phyloP scores from a whole-genome alignment of 2,797 vertebrate species.

The Liparis tanakae region DNA sequence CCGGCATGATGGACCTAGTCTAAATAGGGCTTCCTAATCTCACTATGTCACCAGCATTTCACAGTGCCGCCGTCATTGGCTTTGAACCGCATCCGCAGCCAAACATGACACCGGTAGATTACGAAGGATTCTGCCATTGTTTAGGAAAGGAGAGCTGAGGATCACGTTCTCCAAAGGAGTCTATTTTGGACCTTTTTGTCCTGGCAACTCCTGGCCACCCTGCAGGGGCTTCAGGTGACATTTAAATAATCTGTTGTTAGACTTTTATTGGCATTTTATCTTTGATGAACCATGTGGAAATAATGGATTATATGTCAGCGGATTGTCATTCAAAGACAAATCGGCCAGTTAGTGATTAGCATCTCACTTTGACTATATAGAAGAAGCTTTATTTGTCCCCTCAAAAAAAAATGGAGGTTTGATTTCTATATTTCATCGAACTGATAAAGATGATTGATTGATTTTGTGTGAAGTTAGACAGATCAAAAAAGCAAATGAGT shows the following conservation, averaged over 20 bases:
- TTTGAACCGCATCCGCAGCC: constrained; percentile 50
- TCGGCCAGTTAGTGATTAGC: constrained; percentile 54
- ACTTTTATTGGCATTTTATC: constrained; percentile 12
- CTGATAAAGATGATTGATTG: background rate
- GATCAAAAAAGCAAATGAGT: background rate
- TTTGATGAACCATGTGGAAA: constrained; percentile 12
- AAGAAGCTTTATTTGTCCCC: constrained; percentile 51
- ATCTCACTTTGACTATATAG: constrained; percentile 31
- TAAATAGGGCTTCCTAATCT: constrained; percentile 75
- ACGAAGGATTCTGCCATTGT: constrained; percentile 67
- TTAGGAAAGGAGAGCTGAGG: constrained; percentile 40
- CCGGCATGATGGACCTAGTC: constrained; percentile 50
- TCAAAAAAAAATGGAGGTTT: constrained; percentile 15
- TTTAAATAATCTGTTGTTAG: constrained; percentile 35
- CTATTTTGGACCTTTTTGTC: constrained; percentile 75
- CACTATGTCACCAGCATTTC: constrained; percentile 68
- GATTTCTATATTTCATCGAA: constrained; percentile 4
- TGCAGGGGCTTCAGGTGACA: constrained; percentile 18
- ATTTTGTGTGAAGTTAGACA: background rate
- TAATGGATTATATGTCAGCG: constrained; percentile 47
- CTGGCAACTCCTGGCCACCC: constrained; percentile 41
- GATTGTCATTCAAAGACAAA: constrained; percentile 38
- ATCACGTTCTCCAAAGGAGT: constrained; percentile 58
- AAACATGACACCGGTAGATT: constrained; percentile 64
- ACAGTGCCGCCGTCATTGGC: constrained; percentile 43